phyloP scores from a whole-genome alignment of 2,888 invertebrate genomes.

The Candidula unifasciata region DNA sequence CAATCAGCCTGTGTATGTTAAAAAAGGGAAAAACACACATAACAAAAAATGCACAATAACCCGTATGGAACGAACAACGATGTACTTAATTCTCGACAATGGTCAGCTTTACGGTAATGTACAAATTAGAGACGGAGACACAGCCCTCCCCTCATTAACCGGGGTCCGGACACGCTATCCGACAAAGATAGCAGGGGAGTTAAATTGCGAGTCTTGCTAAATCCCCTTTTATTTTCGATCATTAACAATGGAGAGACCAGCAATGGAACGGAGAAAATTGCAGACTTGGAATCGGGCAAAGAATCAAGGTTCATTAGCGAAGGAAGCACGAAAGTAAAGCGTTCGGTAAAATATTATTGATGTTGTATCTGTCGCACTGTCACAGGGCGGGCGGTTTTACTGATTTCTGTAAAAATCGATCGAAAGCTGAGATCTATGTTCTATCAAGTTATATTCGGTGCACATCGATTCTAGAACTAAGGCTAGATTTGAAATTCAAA shows the following conservation, averaged over 20 bases:
- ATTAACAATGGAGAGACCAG: conserved; percentile 39
- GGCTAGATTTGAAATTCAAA: no score
- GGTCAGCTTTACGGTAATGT: conserved; percentile 35
- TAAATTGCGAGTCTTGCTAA: conserved; percentile 35
- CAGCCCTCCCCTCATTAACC: conserved; percentile 21
- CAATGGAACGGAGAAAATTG: conserved; percentile 40
- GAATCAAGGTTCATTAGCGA: conserved; percentile 41
- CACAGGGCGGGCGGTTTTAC: conserved; percentile 16
- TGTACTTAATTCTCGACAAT: conserved; percentile 40
- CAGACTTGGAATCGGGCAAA: conserved; percentile 31
- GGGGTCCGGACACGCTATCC: conserved; percentile 25
- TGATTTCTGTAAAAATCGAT: conserved; percentile 22
- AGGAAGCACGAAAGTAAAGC: conserved; percentile 26
- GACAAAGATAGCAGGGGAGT: conserved; percentile 43
- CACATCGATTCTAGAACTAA: neutral
- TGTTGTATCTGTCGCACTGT: conserved; percentile 12
- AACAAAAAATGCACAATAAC: conserved; percentile 25
- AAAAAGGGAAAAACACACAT: neutral
- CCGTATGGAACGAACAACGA: conserved; percentile 34
- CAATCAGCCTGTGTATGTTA: neutral
- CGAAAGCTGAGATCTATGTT: conserved; percentile 17
- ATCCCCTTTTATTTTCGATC: conserved; percentile 38
- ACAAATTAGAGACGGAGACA: conserved; percentile 30
- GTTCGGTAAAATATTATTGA: conserved; percentile 31
- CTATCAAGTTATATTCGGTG: neutral